Evolutionary conservation across 2,113 vertebrate species (phyloP).

Genomic region (Jacana jacana): DNA sequence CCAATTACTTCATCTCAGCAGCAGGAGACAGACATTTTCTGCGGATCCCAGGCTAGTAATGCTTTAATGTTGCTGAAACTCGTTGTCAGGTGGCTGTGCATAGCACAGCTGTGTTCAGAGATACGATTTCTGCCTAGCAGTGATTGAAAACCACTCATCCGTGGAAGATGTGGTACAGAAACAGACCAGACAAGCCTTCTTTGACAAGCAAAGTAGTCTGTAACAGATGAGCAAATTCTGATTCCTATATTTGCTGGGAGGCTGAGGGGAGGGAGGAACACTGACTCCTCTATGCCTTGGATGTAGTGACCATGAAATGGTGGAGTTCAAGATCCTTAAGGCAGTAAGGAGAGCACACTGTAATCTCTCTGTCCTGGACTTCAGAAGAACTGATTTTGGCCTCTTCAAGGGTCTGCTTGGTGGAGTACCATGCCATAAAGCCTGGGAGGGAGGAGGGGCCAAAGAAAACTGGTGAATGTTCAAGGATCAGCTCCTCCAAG

Average conservation of each 20-base stretch:
- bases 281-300: background rate
- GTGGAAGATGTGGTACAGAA: slow-evolving; percentile 1
- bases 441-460: background rate
- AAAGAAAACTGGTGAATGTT: background rate
- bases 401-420: background rate
- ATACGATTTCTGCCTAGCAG: slow-evolving; percentile 19
- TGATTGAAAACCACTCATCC: slow-evolving; percentile 31
- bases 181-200: background rate
- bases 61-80: slow-evolving; percentile 27
- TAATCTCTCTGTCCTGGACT: background rate
- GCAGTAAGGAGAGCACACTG: background rate
- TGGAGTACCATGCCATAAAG: background rate
- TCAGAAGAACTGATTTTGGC: background rate
- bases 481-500: background rate
- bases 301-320: background rate
- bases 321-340: background rate
- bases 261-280: background rate
- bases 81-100: slow-evolving; percentile 30
- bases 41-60: background rate
- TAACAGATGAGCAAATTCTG: slow-evolving; percentile 7
- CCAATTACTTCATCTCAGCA: slow-evolving; percentile 47
- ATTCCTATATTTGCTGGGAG: background rate
- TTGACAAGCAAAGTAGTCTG: slow-evolving; percentile 4
- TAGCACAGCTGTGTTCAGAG: slow-evolving; percentile 24
- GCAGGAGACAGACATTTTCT: slow-evolving; percentile 12